Evolutionary conservation across 1,140 invertebrate genomes (phyloP).

Genomic region (Uloborus diversus): DNA sequence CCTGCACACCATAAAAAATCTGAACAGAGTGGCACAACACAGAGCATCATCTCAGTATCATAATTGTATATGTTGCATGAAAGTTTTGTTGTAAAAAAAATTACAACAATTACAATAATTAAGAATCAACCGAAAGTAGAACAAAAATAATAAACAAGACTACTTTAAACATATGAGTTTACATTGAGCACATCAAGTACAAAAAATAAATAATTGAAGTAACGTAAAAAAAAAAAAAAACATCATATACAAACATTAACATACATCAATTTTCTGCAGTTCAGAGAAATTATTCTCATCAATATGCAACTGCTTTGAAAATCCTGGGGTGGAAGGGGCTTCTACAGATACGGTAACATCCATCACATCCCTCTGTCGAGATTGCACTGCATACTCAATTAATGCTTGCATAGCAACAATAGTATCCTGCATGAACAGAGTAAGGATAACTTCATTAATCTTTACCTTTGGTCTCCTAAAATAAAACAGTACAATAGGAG

Average conservation of each 20-base stretch:
- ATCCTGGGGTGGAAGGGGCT: slow-evolving; percentile 80
- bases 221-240: too few relatives aligned
- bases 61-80: background rate
- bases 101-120: background rate
- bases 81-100: background rate
- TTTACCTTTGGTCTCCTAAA: too few relatives aligned
- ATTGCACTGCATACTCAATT: slow-evolving; percentile 86
- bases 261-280: slow-evolving; percentile 79
- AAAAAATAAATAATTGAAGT: too few relatives aligned
- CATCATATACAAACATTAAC: slow-evolving; percentile 58
- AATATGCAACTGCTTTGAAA: slow-evolving; percentile 74
- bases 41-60: too few relatives aligned
- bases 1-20: too few relatives aligned
- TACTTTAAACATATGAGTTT: too few relatives aligned
- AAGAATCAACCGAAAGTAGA: background rate
- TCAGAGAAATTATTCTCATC: slow-evolving; percentile 78
- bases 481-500: too few relatives aligned
- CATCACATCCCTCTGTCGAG: slow-evolving; percentile 87
- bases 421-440: slow-evolving; percentile 76
- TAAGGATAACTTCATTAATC: too few relatives aligned
- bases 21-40: too few relatives aligned
- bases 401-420: slow-evolving; percentile 88
- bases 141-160: background rate
- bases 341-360: slow-evolving; percentile 82
- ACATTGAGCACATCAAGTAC: too few relatives aligned